A percentile compares a stretch with the other conserved stretches of the same genome.
phyloP scores from a whole-genome alignment of 1,140 invertebrate species.

The Stegodyphus dumicola region DNA sequence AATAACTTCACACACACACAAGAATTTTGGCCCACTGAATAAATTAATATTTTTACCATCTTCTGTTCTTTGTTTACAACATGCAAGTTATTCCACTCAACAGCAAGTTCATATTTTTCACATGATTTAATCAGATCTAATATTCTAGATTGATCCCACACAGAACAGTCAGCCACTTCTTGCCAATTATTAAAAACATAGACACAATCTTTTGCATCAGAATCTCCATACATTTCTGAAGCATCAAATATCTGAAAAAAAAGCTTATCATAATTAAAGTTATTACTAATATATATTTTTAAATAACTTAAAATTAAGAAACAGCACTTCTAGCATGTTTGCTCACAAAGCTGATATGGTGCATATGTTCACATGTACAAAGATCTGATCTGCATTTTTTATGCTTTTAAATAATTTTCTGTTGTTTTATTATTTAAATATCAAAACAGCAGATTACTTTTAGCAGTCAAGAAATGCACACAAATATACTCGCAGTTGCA shows the following conservation, averaged over 20 bases:
- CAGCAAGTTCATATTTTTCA: slow-evolving; percentile 46
- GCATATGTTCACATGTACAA: too few relatives aligned
- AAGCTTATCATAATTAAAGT: not conserved
- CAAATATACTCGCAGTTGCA: too few relatives aligned
- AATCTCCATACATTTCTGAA: slow-evolving; percentile 39
- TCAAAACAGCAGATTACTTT: too few relatives aligned
- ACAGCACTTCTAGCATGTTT: too few relatives aligned
- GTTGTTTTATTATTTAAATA: too few relatives aligned
- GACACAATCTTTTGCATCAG: slow-evolving; percentile 35
- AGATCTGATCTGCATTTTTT: too few relatives aligned
- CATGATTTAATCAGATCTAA: slow-evolving; percentile 36
- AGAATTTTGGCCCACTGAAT: too few relatives aligned
- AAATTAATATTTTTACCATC: slow-evolving; percentile 5
- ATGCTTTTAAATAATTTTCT: too few relatives aligned
- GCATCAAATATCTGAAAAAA: slow-evolving; percentile 46
- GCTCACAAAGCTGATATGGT: too few relatives aligned
- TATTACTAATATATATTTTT: not conserved
- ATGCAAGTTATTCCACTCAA: slow-evolving; percentile 38
- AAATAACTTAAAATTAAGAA: too few relatives aligned
- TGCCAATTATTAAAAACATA: slow-evolving; percentile 58
- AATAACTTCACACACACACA: too few relatives aligned
- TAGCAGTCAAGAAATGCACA: too few relatives aligned
- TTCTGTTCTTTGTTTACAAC: slow-evolving; percentile 36
- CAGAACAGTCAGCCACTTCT: slow-evolving; percentile 47
- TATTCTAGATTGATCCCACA: slow-evolving; percentile 46